phyloP scores from a whole-genome alignment of 2,888 invertebrate genomes.

The Eupithecia exiguata region DNA sequence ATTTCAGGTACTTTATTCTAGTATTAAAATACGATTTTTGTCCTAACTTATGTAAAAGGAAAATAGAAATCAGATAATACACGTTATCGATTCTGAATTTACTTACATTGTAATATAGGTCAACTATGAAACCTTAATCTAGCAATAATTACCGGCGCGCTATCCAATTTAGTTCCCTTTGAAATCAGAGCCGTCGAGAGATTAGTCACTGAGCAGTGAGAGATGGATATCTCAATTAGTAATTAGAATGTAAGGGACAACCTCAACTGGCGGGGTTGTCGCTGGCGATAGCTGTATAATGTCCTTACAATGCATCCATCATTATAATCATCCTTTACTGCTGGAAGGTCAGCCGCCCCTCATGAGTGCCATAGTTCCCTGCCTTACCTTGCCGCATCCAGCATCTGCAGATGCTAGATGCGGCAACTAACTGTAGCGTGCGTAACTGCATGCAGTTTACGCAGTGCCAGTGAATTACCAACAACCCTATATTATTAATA shows the following conservation, averaged over 20 bases:
- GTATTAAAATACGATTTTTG: no score
- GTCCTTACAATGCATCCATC: background rate
- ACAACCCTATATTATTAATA: no score
- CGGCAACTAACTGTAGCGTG: no score
- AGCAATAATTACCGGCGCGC: background rate
- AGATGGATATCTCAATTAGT: slow-evolving; percentile 6
- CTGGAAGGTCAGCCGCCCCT: no score
- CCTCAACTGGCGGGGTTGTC: background rate
- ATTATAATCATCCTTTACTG: no score
- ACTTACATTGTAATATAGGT: background rate
- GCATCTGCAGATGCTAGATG: no score
- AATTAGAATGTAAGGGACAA: background rate
- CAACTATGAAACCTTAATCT: background rate
- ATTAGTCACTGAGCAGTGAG: slow-evolving; percentile 1
- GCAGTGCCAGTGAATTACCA: no score
- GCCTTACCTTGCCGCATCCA: no score
- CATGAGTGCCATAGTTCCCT: no score
- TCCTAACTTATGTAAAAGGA: background rate
- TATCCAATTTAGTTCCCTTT: slow-evolving; percentile 9
- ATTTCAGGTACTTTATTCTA: no score
- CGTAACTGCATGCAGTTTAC: no score
- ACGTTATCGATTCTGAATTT: background rate
- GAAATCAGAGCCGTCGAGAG: background rate
- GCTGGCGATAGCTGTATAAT: background rate
- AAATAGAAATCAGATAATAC: no score